Evolutionary conservation across 2,888 invertebrate genomes (phyloP).

Genomic region (Pandemis corylana): DNA sequence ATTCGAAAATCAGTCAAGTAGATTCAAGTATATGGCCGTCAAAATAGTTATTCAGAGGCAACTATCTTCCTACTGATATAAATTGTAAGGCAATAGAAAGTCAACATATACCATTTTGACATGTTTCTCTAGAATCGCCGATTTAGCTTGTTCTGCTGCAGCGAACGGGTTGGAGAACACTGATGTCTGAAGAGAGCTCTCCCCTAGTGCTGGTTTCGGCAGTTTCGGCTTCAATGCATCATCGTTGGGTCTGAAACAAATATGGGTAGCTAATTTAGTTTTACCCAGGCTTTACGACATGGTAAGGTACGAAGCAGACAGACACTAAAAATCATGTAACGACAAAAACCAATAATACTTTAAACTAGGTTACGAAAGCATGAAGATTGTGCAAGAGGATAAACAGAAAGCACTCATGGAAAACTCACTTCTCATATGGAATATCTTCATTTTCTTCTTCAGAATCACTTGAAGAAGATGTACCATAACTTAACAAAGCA

Average conservation of each 20-base stretch:
- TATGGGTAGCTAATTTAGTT: neutral
- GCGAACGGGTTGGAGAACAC: slow-evolving; percentile 95
- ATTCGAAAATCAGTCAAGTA: neutral
- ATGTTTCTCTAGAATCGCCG: slow-evolving; percentile 94
- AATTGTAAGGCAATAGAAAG: slow-evolving; percentile 63
- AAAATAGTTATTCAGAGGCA: neutral
- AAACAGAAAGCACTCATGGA: neutral
- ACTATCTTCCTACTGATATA: neutral
- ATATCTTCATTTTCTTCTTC: slow-evolving; percentile 71
- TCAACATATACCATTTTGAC: slow-evolving; percentile 94
- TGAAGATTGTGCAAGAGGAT: slow-evolving; percentile 10
- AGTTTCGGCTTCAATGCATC: slow-evolving; percentile 67
- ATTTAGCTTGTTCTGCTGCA: slow-evolving; percentile 93
- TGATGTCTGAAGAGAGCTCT: slow-evolving; percentile 86
- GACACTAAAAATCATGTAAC: neutral
- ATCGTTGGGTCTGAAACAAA: slow-evolving; percentile 23
- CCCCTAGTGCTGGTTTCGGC: slow-evolving; percentile 87
- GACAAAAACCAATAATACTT: neutral
- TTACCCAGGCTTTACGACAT: neutral
- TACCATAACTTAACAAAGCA: slow-evolving; percentile 88
- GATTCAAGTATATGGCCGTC: neutral
- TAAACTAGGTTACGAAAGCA: slow-evolving; percentile 12
- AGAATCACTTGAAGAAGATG: slow-evolving; percentile 77
- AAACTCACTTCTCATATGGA: slow-evolving; percentile 65
- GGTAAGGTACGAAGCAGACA: neutral